phyloP scores from a whole-genome alignment of 2,888 invertebrate genomes.

The Bellardia bayeri region DNA sequence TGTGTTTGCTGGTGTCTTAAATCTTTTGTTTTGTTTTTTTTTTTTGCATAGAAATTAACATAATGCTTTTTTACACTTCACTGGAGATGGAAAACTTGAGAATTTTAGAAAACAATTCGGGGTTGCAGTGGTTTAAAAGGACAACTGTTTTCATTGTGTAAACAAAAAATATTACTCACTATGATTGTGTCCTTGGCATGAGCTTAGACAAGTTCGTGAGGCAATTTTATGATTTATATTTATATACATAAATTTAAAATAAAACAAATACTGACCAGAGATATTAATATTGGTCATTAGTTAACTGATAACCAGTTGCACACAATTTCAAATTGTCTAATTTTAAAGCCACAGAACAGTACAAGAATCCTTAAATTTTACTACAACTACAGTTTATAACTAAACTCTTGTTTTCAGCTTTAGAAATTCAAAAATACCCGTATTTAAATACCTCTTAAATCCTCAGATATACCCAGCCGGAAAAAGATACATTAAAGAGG shows the following conservation, averaged over 20 bases:
- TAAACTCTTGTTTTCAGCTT: too few species aligned
- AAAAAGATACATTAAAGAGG: too few species aligned
- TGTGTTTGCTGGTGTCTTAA: slow-evolving; percentile 49
- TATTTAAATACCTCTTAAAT: too few species aligned
- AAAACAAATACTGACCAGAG: background rate
- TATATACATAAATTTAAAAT: background rate
- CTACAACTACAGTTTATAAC: too few species aligned
- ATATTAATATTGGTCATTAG: background rate
- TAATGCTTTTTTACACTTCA: slow-evolving; percentile 51
- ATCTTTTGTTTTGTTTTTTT: slow-evolving; percentile 56
- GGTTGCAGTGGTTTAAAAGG: background rate
- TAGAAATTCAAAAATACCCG: too few species aligned
- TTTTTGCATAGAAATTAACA: slow-evolving; percentile 22
- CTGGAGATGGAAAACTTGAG: slow-evolving; percentile 19
- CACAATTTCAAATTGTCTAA: too few species aligned
- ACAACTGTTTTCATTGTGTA: background rate
- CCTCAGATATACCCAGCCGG: too few species aligned
- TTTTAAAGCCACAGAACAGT: too few species aligned
- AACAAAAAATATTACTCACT: background rate
- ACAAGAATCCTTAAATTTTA: too few species aligned
- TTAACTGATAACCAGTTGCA: too few species aligned
- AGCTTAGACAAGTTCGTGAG: background rate
- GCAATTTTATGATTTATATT: background rate
- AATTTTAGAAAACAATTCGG: background rate
- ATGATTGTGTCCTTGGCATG: slow-evolving; percentile 10